A percentile compares a stretch with the other conserved stretches of the same genome.
Evolutionary conservation across 2,888 invertebrate genomes (phyloP).

Genomic region (Caenorhabditis plicata): DNA sequence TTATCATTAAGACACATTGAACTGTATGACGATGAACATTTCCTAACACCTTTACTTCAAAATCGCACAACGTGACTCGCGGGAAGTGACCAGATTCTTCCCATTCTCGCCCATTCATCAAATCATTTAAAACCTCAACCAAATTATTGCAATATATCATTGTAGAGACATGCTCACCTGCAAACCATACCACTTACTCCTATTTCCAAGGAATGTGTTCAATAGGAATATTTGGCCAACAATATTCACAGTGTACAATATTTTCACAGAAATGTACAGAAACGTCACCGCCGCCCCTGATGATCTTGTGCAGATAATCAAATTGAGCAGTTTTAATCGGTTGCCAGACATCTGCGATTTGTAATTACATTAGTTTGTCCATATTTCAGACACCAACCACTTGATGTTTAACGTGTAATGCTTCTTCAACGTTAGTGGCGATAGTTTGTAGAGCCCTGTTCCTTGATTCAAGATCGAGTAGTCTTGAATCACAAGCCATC

Average conservation of each 20-base stretch:
- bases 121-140: conserved; percentile 59
- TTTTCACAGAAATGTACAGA: conserved; percentile 59
- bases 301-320: conserved; percentile 64
- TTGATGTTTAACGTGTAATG: conserved; percentile 65
- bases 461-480: conserved; percentile 63
- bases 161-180: conserved; percentile 40
- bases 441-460: conserved; percentile 64
- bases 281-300: conserved; percentile 65
- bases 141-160: neutral
- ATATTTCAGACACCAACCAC: conserved; percentile 39
- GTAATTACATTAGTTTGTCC: neutral
- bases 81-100: conserved; percentile 64
- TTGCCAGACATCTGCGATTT: conserved; percentile 60
- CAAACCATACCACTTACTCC: conserved; percentile 64
- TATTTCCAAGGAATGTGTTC: conserved; percentile 64
- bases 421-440: conserved; percentile 65
- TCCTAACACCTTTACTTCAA: conserved; percentile 66
- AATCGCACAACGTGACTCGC: conserved; percentile 65
- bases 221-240: conserved; percentile 65
- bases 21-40: conserved; percentile 65
- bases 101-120: conserved; percentile 66
- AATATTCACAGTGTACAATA: conserved; percentile 65
- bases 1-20: conserved; percentile 66
- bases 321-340: conserved; percentile 60
- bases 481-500: conserved; percentile 65